Percentiles rank a stretch among this genome's conserved stretches.
Conservation (phyloP, 2,113 vertebrate genomes). For the Sardina pilchardus region DNA sequence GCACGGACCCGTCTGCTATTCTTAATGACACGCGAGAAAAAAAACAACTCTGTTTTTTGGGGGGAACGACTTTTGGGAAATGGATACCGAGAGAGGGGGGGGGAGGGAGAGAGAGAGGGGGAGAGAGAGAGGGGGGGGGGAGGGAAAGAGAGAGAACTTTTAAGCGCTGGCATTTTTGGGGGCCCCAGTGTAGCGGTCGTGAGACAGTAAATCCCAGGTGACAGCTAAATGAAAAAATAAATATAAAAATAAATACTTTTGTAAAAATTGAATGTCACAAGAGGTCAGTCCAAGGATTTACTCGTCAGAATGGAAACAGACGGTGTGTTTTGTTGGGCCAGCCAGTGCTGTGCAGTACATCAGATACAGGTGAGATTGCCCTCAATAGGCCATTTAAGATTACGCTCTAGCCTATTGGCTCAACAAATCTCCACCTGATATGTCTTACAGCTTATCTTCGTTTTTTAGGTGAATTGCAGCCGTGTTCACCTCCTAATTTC, state of each 20-base stretch:
- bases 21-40: neutral
- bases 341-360: neutral
- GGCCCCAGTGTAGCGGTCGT: neutral
- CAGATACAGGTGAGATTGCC: neutral
- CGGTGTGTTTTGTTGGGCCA: neutral
- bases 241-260: neutral
- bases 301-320: neutral
- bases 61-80: neutral
- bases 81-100: neutral
- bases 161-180: neutral
- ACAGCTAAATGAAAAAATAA: neutral
- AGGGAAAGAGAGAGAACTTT: neutral
- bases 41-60: neutral
- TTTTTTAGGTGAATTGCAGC: neutral
- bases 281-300: neutral
- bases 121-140: neutral
- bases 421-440: neutral
- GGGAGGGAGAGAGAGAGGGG: too few relatives aligned
- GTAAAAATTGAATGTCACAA: neutral
- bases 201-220: neutral
- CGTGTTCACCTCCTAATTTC: neutral
- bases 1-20: constrained; percentile 10
- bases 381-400: neutral
- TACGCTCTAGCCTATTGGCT: neutral
- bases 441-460: neutral